Evolutionary conservation across 2,888 invertebrate genomes (phyloP), one percentile per base, ranked within the genome.

Genomic region (Torymus auratus): DNA sequence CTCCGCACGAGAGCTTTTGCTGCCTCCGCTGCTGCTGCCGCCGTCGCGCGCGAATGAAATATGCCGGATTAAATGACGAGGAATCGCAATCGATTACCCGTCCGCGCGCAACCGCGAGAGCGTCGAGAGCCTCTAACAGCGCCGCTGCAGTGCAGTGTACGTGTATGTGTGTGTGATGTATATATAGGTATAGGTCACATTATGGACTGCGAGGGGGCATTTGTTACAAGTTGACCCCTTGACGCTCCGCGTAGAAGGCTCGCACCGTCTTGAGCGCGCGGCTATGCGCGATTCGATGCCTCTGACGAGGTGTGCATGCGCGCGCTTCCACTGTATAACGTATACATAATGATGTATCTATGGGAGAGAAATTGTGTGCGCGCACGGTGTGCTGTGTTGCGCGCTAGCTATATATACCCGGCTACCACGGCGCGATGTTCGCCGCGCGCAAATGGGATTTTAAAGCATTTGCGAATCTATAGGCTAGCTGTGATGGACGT

Each of bases 51-150:
- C 72, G 41, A 64, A 56, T 64, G 64, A 71, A 72, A 62, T 72
- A 72, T 62, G 53, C 20, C 15, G 72, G 53, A 72, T 72, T 72
- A 72, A 72, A 72, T 72, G 74, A 56, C 73, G 65, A 56, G 65
- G 74, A 58, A 50, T 65, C 65, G 56, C 65, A 50, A 58, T 74
- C 65, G 65, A 74, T 74, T 65, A 65, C 41, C 14, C 2, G 14
- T 28, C 15, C 3, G n/a, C 5, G n/a, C n/a, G 12, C 28, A 62
- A 28, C 28, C 28, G 7, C 3, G 28, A 28, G 28, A 28, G 28
- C 7, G 28, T 13, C 62, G 23, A 17, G n/a, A n/a, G n/a, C n/a
- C 60, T 60, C 60, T 17, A 28, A 7, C 28, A 28, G 28, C 20
- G 20, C 20, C 20, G 20, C 20, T 2, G 20, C 20, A 1, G 20